Percentiles rank a stretch among this genome's conserved stretches.
Conservation (phyloP, 2,888 invertebrate genomes). For the Isoperla grammatica region DNA sequence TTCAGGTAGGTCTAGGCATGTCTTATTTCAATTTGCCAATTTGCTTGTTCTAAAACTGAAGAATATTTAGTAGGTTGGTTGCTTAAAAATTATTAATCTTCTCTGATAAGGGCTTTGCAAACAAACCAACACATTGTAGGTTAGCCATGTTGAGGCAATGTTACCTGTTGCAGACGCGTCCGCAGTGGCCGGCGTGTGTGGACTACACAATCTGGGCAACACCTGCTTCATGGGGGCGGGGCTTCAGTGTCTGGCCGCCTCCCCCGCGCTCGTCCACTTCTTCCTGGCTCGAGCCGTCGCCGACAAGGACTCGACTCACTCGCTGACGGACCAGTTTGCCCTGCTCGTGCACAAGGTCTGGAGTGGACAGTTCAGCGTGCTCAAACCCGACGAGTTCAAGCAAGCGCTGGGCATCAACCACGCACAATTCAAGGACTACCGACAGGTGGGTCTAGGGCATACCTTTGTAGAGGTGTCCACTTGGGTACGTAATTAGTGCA, state of each 20-base stretch:
- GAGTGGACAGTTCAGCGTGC: slow-evolving; percentile 50
- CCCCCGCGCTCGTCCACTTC: slow-evolving; percentile 49
- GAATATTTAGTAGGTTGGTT: too few species aligned
- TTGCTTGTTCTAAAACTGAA: too few species aligned
- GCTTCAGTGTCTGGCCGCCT: slow-evolving; percentile 51
- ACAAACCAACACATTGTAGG: too few species aligned
- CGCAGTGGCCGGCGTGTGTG: slow-evolving; percentile 49
- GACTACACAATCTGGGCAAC: slow-evolving; percentile 51
- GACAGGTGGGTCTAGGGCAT: slow-evolving; percentile 53
- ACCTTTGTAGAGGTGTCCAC: too few species aligned
- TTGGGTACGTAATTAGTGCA: too few species aligned
- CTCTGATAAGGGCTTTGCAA: too few species aligned
- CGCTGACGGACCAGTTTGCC: slow-evolving; percentile 50
- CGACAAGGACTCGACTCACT: slow-evolving; percentile 36
- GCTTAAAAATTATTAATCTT: too few species aligned
- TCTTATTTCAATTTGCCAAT: too few species aligned
- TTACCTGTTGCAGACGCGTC: slow-evolving; percentile 24
- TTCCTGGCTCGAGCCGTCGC: slow-evolving; percentile 42
- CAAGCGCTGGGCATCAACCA: slow-evolving; percentile 52
- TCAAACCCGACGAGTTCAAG: slow-evolving; percentile 54
- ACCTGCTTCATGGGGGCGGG: slow-evolving; percentile 56
- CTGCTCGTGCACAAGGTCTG: slow-evolving; percentile 51
- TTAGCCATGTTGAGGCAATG: not conserved
- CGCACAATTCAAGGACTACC: slow-evolving; percentile 56
- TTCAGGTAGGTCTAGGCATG: too few species aligned